Conservation (phyloP, 1,140 invertebrate genomes). For the Capitella teleta region DNA sequence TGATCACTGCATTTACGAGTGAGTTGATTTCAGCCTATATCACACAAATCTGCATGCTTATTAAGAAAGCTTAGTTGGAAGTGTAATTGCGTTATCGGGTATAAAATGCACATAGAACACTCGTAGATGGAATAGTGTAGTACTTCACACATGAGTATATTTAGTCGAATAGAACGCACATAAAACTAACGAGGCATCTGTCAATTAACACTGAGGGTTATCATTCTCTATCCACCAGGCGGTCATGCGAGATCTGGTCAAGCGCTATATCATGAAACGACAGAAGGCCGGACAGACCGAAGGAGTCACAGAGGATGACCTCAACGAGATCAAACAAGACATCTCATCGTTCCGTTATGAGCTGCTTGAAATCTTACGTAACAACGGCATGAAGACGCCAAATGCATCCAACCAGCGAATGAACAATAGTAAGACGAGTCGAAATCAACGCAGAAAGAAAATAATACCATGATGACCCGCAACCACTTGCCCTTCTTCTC, state of each 20-base stretch:
- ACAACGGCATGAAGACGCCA: conserved; percentile 37
- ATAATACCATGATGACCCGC: neutral
- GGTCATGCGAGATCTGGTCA: conserved; percentile 89
- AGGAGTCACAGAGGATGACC: conserved; percentile 96
- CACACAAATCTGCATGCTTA: too few species aligned
- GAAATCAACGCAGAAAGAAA: neutral
- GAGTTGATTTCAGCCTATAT: too few species aligned
- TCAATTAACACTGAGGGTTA: too few species aligned
- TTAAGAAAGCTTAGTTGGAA: too few species aligned
- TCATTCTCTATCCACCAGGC: too few species aligned
- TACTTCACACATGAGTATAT: too few species aligned
- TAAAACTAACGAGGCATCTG: too few species aligned
- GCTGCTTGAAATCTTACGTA: conserved; percentile 76
- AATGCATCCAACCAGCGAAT: neutral
- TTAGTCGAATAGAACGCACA: too few species aligned
- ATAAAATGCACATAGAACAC: too few species aligned
- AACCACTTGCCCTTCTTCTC: neutral
- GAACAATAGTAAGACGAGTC: neutral
- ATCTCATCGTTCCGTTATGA: conserved; percentile 59
- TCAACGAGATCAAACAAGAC: conserved; percentile 98
- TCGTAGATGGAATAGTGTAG: too few species aligned
- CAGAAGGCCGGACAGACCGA: conserved; percentile 90
- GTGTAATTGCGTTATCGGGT: too few species aligned
- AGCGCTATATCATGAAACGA: conserved; percentile 84
- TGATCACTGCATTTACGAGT: too few species aligned